Evolutionary conservation across 2,888 invertebrate species (phyloP).

Genomic region (Pseudococcus viburni): DNA sequence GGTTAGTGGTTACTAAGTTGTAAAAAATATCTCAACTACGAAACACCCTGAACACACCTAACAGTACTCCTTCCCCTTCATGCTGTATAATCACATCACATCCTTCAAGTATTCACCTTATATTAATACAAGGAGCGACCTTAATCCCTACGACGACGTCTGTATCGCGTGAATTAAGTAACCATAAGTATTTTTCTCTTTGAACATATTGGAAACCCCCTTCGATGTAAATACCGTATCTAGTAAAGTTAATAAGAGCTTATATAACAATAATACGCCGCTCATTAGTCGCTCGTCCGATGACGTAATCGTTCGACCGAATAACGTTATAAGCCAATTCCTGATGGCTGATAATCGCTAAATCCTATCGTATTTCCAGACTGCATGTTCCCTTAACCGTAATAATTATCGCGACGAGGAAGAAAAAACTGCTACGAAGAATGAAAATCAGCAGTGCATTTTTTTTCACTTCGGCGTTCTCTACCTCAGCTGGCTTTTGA

Average conservation of each 20-base stretch:
- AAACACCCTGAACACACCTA: too few relatives aligned
- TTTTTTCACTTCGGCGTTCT: background rate
- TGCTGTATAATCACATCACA: background rate
- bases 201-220: background rate
- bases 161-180: slow-evolving; percentile 7
- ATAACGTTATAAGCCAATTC: background rate
- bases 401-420: background rate
- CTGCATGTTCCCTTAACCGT: background rate
- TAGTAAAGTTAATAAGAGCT: background rate
- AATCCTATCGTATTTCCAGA: background rate
- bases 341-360: background rate
- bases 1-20: too few relatives aligned
- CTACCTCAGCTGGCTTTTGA: background rate
- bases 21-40: too few relatives aligned
- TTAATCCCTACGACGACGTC: slow-evolving; percentile 13
- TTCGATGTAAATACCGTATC: background rate
- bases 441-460: background rate
- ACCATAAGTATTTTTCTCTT: background rate
- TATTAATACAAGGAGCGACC: background rate
- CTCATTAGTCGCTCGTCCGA: slow-evolving; percentile 18
- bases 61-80: too few relatives aligned
- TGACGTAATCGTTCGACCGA: slow-evolving; percentile 33
- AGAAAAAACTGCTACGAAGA: too few relatives aligned
- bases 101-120: background rate
- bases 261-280: slow-evolving; percentile 23